phyloP scores from a whole-genome alignment of 2,888 invertebrate genomes.

The Clitarchus hookeri region DNA sequence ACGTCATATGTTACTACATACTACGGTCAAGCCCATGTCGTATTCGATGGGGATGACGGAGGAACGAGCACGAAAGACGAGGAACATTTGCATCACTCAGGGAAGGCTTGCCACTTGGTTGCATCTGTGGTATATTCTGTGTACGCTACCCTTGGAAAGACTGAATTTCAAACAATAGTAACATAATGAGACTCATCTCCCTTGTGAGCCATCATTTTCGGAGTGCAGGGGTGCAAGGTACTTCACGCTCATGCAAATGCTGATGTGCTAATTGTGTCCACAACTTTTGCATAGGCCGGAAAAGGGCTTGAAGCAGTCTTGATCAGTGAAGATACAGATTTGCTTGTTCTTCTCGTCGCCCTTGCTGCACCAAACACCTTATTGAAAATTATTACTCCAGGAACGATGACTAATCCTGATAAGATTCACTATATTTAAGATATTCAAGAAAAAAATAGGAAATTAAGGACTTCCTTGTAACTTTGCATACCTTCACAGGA shows the following conservation, averaged over 20 bases:
- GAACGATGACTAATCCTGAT: not conserved
- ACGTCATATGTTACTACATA: not conserved
- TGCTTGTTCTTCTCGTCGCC: not conserved
- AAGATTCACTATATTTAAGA: not conserved
- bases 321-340: not conserved
- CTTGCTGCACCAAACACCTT: not conserved
- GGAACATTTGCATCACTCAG: not conserved
- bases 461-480: not conserved
- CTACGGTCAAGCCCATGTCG: not conserved
- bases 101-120: slow-evolving; percentile 15
- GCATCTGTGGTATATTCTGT: not conserved
- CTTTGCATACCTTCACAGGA: too few species aligned
- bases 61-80: slow-evolving; percentile 19
- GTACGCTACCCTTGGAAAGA: not conserved
- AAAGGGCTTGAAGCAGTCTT: not conserved
- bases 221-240: not conserved
- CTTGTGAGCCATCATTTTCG: not conserved
- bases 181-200: slow-evolving; percentile 12
- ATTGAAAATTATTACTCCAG: not conserved
- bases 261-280: not conserved
- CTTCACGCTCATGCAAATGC: not conserved
- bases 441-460: not conserved
- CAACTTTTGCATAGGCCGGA: not conserved
- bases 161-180: not conserved
- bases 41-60: not conserved